phyloP scores from a whole-genome alignment of 2,797 vertebrate species.

The Sebastes taczanowskii region DNA sequence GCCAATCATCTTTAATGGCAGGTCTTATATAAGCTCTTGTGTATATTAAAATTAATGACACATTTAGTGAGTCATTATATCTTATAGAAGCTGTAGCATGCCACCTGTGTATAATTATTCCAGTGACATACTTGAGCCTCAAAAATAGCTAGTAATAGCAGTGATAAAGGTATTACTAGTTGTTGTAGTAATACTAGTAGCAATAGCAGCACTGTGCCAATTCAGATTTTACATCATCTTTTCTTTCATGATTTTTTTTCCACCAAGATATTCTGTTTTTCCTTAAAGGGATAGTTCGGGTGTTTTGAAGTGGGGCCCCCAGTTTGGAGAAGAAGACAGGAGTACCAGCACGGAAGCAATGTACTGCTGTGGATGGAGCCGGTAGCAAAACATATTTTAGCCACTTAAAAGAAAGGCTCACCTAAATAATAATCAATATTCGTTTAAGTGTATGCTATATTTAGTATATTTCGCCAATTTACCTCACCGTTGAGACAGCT shows the following conservation, averaged over 20 bases:
- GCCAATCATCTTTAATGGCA: neutral
- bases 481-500: no score
- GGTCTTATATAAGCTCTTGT: neutral
- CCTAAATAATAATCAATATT: no score
- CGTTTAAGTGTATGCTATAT: no score
- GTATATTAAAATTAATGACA: constrained; percentile 11
- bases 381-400: no score
- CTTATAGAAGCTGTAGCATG: neutral
- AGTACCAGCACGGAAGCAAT: no score
- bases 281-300: neutral
- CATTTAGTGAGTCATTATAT: constrained; percentile 4
- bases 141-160: neutral
- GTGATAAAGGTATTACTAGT: neutral
- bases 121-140: neutral
- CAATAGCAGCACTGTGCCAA: neutral
- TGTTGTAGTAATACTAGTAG: neutral
- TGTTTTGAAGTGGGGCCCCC: no score
- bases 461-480: no score
- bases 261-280: neutral
- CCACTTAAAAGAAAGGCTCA: no score
- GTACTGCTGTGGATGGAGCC: no score
- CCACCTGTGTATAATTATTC: constrained; percentile 6
- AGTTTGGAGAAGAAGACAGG: no score
- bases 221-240: neutral
- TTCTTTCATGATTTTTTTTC: neutral